Evolutionary conservation across 1,140 invertebrate species (phyloP), one percentile per base, ranked within the genome.

Genomic region (Bombus huntii): DNA sequence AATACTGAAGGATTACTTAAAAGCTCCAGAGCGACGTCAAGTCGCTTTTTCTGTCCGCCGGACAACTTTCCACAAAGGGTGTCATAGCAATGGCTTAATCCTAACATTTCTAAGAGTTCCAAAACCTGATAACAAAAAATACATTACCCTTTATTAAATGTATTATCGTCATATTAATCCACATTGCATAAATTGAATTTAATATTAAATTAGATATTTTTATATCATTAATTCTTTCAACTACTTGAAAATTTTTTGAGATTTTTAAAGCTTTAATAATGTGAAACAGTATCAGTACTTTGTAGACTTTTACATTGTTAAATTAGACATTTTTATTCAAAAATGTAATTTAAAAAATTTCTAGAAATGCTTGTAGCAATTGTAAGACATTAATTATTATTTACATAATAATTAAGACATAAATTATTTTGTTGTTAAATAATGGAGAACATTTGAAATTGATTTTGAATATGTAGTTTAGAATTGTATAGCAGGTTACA

Each of bases 1-100:
- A 98, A 97, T 91, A 98, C 96, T 89, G 97, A 97, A 80, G 97
- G 97, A 93, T 97, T 97, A 92, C 97, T 97, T 70, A 97, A 92
- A 34, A 96, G 93, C 89, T 96, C 96, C 66, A 97, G 93, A 9
- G 97, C 97, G 57, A 97, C 97, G 65, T 97, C 97, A n/a, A 98
- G 94, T 72, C 97, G 95, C 90, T 97, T 97, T 87, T 97, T 96
- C 87, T 97, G 97, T 25, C 97, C 97, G 37, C 97, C 97, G 8
- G 97, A 97, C 15, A 97, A 92, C 73, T 96, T 96, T 66, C 94
- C 95, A 18, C 96, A 96, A 31, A 96, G 88, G 1, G 97, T 97
- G 83, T 97, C 95, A 77, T 95, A 95, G 79, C 96, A 96, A 74
- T 97, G 96, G 80, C 90, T 93, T 74, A 96, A 89, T 47, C 97